Base-by-base conservation (phyloP, 2,113 vertebrate genomes). In the Albula glossodonta region DNA sequence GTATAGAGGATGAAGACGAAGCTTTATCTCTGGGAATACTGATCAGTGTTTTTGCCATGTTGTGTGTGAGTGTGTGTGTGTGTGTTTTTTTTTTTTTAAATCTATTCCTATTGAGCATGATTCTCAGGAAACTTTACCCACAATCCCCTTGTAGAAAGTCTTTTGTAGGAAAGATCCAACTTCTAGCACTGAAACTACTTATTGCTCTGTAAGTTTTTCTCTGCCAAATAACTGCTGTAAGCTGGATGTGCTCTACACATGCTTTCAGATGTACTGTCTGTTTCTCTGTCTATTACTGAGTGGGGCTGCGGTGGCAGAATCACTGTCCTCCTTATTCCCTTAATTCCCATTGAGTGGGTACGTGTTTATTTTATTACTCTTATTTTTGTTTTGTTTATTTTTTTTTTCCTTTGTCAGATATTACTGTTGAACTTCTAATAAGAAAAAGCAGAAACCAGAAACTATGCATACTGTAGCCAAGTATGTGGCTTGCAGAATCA, bases 11-110 rank as follows among this genome's bases (percentile, higher is more conserved):
- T 95, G 96, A 98, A 97, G 97, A 98, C 93, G 94, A 98, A 96
- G 96, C 96, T 97, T 97, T 96, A 98, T 98, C 98, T 99, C 98
- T 99, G 98, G 98, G 98, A 99, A 98, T 97, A 97, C 96, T 93
- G 96, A 98, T 97, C 97, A 97, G 97, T 99, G 97, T 97, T 97
- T 97, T 97, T 97, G 97, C 97, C 97, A 97, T 97, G 31, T 41
- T 41, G 31, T 41, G 31, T 41, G 31, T 41, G 31, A 41, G 31
- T 41, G 31, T 41, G 31, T 41, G 31, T 41, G 97, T 95, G 93
- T 96, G 94, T 95, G 96, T 95, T 95, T 95, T 93, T 50, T 90
- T 94, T 93, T 95, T 95, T 92, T 92, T 41, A 41, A 41, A 95
- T 97, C 95, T 97, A 96, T 96, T 97, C 96, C 96, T 97, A 93